Evolutionary conservation across 2,797 vertebrate genomes (phyloP), one percentile per base, ranked within the genome.

Genomic region (Coregonus suidteri): DNA sequence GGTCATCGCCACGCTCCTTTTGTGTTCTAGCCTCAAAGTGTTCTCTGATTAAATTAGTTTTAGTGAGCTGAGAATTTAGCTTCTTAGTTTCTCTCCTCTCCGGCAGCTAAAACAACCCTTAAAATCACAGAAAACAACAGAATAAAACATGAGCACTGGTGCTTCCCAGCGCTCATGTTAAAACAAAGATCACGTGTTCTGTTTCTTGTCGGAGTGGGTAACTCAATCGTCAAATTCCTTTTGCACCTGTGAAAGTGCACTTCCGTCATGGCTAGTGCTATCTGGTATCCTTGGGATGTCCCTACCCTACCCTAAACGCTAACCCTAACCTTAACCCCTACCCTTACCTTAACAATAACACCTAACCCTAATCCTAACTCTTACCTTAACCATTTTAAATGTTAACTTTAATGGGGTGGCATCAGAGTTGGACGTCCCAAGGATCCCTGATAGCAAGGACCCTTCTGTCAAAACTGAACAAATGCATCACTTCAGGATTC

Each of bases 11-110:
- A 1, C 52, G 37, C 62, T 81, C 47, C 73, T 73, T 78, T 71
- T 83, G 77, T 83, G 75, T 75, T 72, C 16, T 65, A 68, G 74
- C 56, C 59, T 84, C 77, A 80, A 75, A 84, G 74, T 74, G 67
- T 30, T 64, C 75, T 74, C 34, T 72, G 65, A 82, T 81, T 53
- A 81, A 79, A 83, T 52, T 0, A 18, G 68, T 77, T 81, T 83
- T 84, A 64, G 75, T 69, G 35, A 51, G 67, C 31, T 69, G 6
- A 82, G 34, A 73, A 73, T 66, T 78, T 1, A n/a, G 16, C 76
- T 34, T 34, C 20, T 59, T 34, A 31, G 66, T 65, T 62, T 25
- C 64, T 68, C n/a, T 52, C 35, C 65, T 37, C 59, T 64, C 59
- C 20, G 20, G 59, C 67, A 11, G 35, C 13, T 66, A 53, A 20